Evolutionary conservation across 2,888 invertebrate genomes (phyloP).

Genomic region (Folsomia manolachei): DNA sequence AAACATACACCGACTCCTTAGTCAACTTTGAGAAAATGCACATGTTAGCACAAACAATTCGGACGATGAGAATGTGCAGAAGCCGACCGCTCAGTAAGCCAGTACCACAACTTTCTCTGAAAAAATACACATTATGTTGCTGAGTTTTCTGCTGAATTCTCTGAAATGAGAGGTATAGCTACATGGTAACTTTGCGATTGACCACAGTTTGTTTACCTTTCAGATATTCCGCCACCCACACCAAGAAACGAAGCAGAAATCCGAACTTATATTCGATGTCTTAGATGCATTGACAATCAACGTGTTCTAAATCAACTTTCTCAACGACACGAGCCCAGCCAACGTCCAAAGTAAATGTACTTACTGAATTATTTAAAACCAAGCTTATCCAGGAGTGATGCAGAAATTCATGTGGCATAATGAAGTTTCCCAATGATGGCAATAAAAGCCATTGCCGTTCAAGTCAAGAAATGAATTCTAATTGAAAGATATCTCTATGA

Average conservation of each 20-base stretch:
- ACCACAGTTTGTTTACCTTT: slow-evolving; percentile 41
- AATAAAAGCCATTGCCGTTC: too few relatives aligned
- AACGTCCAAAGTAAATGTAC: slow-evolving; percentile 50
- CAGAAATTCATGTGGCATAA: too few relatives aligned
- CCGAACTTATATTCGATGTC: slow-evolving; percentile 67
- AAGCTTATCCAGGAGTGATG: too few relatives aligned
- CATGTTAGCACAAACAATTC: slow-evolving; percentile 78
- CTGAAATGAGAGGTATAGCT: neutral
- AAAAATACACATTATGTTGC: neutral
- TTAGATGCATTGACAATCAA: slow-evolving; percentile 77
- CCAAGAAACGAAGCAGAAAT: slow-evolving; percentile 70
- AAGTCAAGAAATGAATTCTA: too few relatives aligned
- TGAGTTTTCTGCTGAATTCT: neutral
- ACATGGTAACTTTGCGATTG: too few relatives aligned
- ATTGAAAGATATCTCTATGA: too few relatives aligned
- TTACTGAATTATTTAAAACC: too few relatives aligned
- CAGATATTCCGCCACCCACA: slow-evolving; percentile 68
- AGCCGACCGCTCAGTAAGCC: slow-evolving; percentile 64
- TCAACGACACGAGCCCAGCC: slow-evolving; percentile 70
- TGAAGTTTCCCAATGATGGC: too few relatives aligned
- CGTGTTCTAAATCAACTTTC: slow-evolving; percentile 71
- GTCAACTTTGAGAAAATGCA: slow-evolving; percentile 89
- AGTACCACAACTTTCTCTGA: too few relatives aligned
- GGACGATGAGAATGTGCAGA: slow-evolving; percentile 71
- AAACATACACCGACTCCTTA: slow-evolving; percentile 70